phyloP scores from a whole-genome alignment of 1,140 invertebrate genomes.

The Drosophila pandora region DNA sequence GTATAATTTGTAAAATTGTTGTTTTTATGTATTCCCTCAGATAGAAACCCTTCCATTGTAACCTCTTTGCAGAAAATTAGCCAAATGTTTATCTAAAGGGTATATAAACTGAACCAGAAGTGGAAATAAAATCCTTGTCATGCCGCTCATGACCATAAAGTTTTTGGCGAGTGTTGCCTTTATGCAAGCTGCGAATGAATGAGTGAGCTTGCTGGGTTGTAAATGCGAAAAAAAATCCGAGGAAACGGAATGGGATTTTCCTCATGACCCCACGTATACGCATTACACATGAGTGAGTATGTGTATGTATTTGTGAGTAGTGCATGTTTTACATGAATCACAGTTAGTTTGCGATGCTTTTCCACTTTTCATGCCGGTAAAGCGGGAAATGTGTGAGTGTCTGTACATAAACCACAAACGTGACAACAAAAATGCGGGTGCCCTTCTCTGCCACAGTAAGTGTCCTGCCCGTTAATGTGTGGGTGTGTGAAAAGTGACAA shows the following conservation, averaged over 20 bases:
- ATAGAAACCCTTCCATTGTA: not conserved
- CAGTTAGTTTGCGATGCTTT: constrained; percentile 45
- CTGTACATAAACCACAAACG: constrained; percentile 49
- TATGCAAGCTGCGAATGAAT: constrained; percentile 13
- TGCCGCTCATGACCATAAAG: constrained; percentile 36
- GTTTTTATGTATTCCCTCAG: too few species aligned
- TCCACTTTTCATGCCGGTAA: constrained; percentile 41
- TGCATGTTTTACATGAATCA: constrained; percentile 58
- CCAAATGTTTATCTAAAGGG: not conserved
- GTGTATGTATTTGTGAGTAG: constrained; percentile 43
- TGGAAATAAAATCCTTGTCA: constrained; percentile 31
- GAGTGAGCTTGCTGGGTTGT: not conserved
- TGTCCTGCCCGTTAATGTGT: constrained; percentile 9
- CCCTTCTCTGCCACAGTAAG: constrained; percentile 8
- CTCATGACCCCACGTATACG: constrained; percentile 30
- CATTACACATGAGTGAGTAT: constrained; percentile 43
- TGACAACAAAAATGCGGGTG: constrained; percentile 51
- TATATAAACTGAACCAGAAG: constrained; percentile 20
- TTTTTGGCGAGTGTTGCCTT: constrained; percentile 44
- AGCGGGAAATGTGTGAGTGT: constrained; percentile 38
- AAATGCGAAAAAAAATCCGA: not conserved
- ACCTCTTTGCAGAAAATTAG: too few species aligned
- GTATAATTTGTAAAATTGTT: too few species aligned
- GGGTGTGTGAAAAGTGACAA: constrained; percentile 49
- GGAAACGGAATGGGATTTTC: constrained; percentile 6